Base-by-base conservation (phyloP, 2,888 invertebrate genomes). In the Ophonus ardosiacus region DNA sequence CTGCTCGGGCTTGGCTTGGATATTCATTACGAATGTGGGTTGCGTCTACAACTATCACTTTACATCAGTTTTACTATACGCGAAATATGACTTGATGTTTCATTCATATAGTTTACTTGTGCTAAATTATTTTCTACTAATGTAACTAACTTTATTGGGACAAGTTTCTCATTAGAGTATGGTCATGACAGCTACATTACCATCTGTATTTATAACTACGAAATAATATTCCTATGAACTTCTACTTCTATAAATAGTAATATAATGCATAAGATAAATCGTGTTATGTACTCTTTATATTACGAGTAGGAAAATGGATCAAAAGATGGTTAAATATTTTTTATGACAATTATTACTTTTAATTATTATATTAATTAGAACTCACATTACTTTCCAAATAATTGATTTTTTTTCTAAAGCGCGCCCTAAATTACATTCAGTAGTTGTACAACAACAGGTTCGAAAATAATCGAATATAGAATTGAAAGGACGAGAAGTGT, bases 21-120 rank as follows among this genome's bases (percentile, higher is more conserved):
- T 31, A 65, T 65, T 65, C 65, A 65, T 65, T 65, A 65, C 1
- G 65, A 65, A 65, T 38, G 31, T 65, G 24, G 38, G n/a, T 65
- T 21, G 18, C 18, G 18, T 21, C 10, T 21, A 21, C 61, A 21
- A 21, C 17, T 61, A 61, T 61, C 61, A 61, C 61, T 61, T 18
- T 61, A 21, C 21, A 10, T 61, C 21, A 61, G 18, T 61, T 61
- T 61, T 61, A 10, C 61, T 61, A 17, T 8, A 61, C 21, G 21
- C 21, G 61, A 61, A 10, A 43, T 43, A 43, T 43, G 43, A 43
- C 43, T 43, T 61, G 21, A 61, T 61, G 61, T 61, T 61, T 61
- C 18, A 61, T 61, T 61, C 21, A 61, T 61, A 21, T 21, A 43
- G 43, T 43, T 43, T 43, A 43, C 43, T 43, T 43, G 43, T 43